phyloP scores from a whole-genome alignment of 2,888 invertebrate genomes.

The Xylocampa areola region DNA sequence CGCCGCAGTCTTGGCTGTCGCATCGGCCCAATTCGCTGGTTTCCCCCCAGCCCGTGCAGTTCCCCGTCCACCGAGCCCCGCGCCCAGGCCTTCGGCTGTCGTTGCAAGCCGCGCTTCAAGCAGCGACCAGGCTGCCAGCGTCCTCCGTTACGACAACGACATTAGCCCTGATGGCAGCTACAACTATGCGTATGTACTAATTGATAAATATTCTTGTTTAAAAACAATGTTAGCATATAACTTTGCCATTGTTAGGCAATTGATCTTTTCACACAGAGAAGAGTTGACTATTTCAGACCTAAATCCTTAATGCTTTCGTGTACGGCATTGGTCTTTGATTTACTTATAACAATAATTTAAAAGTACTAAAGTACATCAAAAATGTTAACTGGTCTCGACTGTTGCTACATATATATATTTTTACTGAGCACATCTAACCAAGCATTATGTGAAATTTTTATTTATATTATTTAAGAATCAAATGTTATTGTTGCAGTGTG shows the following conservation, averaged over 20 bases:
- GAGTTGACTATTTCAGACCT: too few species aligned
- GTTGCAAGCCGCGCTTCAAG: constrained; percentile 43
- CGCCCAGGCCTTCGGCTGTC: constrained; percentile 43
- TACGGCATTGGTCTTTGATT: too few species aligned
- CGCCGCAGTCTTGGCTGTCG: constrained; percentile 73
- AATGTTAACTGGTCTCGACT: too few species aligned
- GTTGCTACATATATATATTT: too few species aligned
- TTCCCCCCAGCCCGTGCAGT: constrained; percentile 28
- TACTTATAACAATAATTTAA: too few species aligned
- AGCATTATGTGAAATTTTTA: too few species aligned
- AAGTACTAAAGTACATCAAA: too few species aligned
- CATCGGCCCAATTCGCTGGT: constrained; percentile 70
- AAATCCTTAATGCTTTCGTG: too few species aligned
- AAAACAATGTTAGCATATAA: too few species aligned
- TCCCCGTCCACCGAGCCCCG: constrained; percentile 32
- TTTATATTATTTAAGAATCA: not conserved
- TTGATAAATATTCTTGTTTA: not conserved
- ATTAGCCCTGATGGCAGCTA: constrained; percentile 85
- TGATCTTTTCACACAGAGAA: too few species aligned
- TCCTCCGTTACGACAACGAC: constrained; percentile 78
- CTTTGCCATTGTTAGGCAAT: too few species aligned
- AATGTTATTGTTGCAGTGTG: constrained; percentile 74
- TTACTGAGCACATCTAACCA: too few species aligned
- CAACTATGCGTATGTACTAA: constrained; percentile 80
- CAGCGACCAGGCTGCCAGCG: constrained; percentile 71